Evolutionary conservation across 2,113 vertebrate species (phyloP).

Genomic region (Typhlomys cinereus): DNA sequence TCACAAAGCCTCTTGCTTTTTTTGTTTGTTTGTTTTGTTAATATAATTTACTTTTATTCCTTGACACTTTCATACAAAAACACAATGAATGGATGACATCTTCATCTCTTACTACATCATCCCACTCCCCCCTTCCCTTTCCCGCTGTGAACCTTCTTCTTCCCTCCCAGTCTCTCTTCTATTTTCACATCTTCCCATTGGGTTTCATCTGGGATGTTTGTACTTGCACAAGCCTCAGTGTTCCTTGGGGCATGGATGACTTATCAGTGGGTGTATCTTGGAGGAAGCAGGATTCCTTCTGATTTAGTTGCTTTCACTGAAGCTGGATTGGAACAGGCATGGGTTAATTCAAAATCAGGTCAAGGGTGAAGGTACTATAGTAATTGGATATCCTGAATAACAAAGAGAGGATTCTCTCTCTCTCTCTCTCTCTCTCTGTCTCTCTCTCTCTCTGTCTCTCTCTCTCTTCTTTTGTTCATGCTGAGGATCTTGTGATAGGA

Average conservation of each 20-base stretch:
- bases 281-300: not conserved
- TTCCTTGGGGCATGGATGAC: not conserved
- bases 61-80: not conserved
- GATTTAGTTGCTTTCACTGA: not conserved
- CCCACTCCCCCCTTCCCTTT: accelerated
- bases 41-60: not conserved
- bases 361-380: not conserved
- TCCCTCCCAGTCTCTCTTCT: too few relatives aligned
- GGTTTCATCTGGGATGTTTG: too few relatives aligned
- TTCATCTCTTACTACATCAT: too few relatives aligned
- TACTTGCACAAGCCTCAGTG: too few relatives aligned
- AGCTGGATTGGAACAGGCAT: not conserved
- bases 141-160: not conserved
- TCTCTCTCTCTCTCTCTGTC: accelerated
- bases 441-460: too few relatives aligned
- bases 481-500: not conserved
- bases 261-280: not conserved
- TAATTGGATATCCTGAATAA: not conserved
- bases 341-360: not conserved
- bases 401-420: not conserved
- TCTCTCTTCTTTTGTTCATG: not conserved
- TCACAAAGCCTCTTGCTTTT: not conserved
- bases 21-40: not conserved
- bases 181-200: too few relatives aligned
- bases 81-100: too few relatives aligned